Evolutionary conservation across 2,888 invertebrate genomes (phyloP), one percentile per base, ranked within the genome.

Genomic region (Xiphydria camelus): DNA sequence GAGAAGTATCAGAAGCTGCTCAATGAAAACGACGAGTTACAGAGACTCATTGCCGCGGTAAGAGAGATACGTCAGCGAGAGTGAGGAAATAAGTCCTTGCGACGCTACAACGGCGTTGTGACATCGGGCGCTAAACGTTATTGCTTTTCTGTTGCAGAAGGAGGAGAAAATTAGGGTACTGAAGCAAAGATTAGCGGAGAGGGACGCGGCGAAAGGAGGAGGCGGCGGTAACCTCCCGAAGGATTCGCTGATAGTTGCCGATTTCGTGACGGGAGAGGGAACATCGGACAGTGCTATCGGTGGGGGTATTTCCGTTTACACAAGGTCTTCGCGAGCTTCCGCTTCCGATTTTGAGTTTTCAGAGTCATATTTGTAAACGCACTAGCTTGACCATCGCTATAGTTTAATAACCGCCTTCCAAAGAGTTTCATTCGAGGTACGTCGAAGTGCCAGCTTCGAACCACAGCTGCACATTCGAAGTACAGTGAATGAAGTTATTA

Each of bases 1-100:
- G 96, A 97, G 75, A 84, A 89, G 53, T 95, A 95, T 76, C 89
- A 94, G 66, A 93, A 94, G 69, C 81, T 99, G 45, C 82, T 94
- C 45, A 85, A 85, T 52, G 98, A 99, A 79, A 99, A 99, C 77
- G 96, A 96, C 71, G 94, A 97, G 69, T 82, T 99, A 53, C 94
- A 96, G 79, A 89, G 90, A 78, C 87, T 96, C 61, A 96, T 99
- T 72, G 85, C 91, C 58, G 91, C 91, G 85, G 96, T 95, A 77
- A 74, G 71, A n/a, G n/a, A n/a, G n/a, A n/a, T n/a, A 58, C 18
- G 20, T 40, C 10, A n/a, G n/a, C n/a, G n/a, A n/a, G n/a, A n/a
- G n/a, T n/a, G n/a, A n/a, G n/a, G n/a, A n/a, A n/a, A n/a, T n/a
- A n/a, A n/a, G n/a, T n/a, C n/a, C n/a, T n/a, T n/a, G n/a, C n/a